Percentiles rank a stretch among this genome's conserved stretches.
phyloP scores from a whole-genome alignment of 2,888 invertebrate genomes.

The Girardia tigrina region DNA sequence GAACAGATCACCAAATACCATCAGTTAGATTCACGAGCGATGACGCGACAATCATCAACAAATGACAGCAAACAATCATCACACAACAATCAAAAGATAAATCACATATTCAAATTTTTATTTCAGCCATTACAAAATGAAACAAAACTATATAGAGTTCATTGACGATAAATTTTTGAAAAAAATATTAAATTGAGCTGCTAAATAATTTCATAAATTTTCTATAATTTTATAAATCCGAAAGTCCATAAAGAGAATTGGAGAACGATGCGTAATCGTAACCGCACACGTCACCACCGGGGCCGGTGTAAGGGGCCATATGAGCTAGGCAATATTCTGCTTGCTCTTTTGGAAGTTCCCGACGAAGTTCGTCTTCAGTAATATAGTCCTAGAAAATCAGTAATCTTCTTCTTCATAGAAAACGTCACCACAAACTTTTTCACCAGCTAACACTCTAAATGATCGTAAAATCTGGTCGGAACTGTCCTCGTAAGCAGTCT shows the following conservation, averaged over 20 bases:
- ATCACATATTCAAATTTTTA: too few relatives aligned
- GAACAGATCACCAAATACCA: too few relatives aligned
- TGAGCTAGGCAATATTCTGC: slow-evolving; percentile 98
- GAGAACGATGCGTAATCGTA: slow-evolving; percentile 99
- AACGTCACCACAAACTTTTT: slow-evolving; percentile 62
- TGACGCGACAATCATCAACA: too few relatives aligned
- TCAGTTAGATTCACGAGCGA: too few relatives aligned
- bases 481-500: slow-evolving; percentile 93
- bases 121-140: too few relatives aligned
- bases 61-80: too few relatives aligned
- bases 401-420: not conserved
- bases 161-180: too few relatives aligned
- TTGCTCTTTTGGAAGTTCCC: slow-evolving; percentile 96
- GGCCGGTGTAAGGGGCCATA: slow-evolving; percentile 91
- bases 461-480: slow-evolving; percentile 97
- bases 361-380: slow-evolving; percentile 84
- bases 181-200: too few relatives aligned
- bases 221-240: slow-evolving; percentile 46
- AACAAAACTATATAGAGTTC: too few relatives aligned
- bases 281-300: slow-evolving; percentile 76
- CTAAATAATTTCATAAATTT: too few relatives aligned
- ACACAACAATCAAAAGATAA: too few relatives aligned
- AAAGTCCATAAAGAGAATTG: slow-evolving; percentile 70
- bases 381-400: slow-evolving; percentile 53
- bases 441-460: slow-evolving; percentile 93